A percentile compares a stretch with the other conserved stretches of the same genome.
Conservation (phyloP, 2,888 invertebrate species). For the Thelaira solivaga region DNA sequence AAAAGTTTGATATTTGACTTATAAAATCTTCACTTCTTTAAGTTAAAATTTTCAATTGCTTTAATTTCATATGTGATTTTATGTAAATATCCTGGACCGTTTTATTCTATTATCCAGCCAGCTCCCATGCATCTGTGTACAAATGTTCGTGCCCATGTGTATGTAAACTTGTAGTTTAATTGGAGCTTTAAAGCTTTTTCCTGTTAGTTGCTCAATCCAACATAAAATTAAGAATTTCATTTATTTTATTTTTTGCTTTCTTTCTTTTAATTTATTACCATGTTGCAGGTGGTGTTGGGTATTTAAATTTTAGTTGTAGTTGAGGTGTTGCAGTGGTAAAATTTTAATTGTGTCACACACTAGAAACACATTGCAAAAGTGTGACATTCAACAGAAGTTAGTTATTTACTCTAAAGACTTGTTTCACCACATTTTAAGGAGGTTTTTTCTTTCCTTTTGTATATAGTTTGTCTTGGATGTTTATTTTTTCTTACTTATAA, state of each 20-base stretch:
- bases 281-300: too few species aligned
- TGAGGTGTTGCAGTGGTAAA: slow-evolving; percentile 7
- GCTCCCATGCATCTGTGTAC: too few species aligned
- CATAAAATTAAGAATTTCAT: slow-evolving; percentile 2
- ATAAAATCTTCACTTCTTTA: too few species aligned
- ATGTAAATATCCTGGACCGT: neutral
- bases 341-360: slow-evolving; percentile 17
- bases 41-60: too few species aligned
- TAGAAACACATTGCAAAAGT: neutral
- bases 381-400: slow-evolving; percentile 57
- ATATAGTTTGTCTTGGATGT: too few species aligned
- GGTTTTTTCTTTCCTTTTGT: neutral
- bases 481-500: too few species aligned
- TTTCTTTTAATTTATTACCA: slow-evolving; percentile 8
- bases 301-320: neutral
- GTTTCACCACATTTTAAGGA: neutral
- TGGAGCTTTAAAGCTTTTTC: slow-evolving; percentile 67
- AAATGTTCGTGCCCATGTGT: too few species aligned
- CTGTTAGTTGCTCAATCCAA: slow-evolving; percentile 64
- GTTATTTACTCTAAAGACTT: slow-evolving; percentile 4
- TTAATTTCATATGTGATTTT: too few species aligned
- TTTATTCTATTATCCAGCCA: too few species aligned
- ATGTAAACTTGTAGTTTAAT: slow-evolving; percentile 66
- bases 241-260: neutral
- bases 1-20: too few species aligned